Conservation (phyloP, 2,888 invertebrate genomes). For the Diachrysia chrysitis region DNA sequence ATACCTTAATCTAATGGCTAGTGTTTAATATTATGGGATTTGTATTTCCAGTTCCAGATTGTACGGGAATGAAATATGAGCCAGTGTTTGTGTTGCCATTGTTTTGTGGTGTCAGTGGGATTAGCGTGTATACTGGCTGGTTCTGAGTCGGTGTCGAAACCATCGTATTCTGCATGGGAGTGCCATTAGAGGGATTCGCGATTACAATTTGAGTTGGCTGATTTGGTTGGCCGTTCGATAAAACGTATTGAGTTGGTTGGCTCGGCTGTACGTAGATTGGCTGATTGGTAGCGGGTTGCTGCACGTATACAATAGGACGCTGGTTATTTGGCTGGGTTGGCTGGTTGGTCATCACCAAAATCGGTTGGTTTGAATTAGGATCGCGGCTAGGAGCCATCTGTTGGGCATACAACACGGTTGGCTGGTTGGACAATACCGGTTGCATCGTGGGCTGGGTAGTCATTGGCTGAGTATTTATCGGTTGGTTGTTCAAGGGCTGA, state of each 20-base stretch:
- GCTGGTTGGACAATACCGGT: conserved; percentile 16
- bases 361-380: conserved; percentile 38
- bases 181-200: conserved; percentile 33
- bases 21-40: conserved; percentile 31
- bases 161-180: conserved; percentile 36
- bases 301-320: conserved; percentile 41
- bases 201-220: conserved; percentile 36
- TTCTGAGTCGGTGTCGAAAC: conserved; percentile 38
- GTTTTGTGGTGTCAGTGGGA: conserved; percentile 60
- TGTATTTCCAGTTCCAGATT: conserved; percentile 29
- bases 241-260: conserved; percentile 24
- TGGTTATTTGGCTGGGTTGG: conserved; percentile 41
- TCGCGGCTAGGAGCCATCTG: conserved; percentile 37
- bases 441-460: conserved; percentile 20
- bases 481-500: conserved; percentile 15
- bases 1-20: conserved; percentile 14
- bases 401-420: conserved; percentile 31
- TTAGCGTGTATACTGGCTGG: conserved; percentile 60
- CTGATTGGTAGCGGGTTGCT: conserved; percentile 48
- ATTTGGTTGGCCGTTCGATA: conserved; percentile 17
- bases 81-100: conserved; percentile 32
- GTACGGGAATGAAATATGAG: conserved; percentile 43
- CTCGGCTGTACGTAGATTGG: conserved; percentile 39
- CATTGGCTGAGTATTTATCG: conserved; percentile 34
- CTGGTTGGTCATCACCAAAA: conserved; percentile 42